Base-by-base conservation (phyloP, 2,113 vertebrate genomes). In the Gorsachius goisagi region DNA sequence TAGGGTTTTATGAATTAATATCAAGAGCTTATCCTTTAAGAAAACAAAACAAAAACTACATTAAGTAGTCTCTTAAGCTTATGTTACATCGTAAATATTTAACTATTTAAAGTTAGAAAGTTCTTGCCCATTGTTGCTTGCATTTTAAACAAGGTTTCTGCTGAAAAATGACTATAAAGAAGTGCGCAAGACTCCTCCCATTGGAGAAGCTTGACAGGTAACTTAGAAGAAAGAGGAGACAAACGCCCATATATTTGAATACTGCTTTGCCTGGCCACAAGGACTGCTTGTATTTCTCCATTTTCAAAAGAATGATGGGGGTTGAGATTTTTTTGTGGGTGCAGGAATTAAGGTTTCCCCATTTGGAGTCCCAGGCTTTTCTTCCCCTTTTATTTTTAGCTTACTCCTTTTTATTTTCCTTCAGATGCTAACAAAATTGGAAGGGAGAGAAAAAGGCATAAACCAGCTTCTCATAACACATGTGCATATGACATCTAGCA, bases 331-430 rank as follows among this genome's bases (percentile, higher is more conserved):
- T 78, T 59, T 80, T 71, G 13, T 32, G 32, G 49, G 32, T 59
- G 41, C 11, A 75, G 11, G 26, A 32, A 77, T 64, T 64, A 82
- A 85, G 2, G 18, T 58, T 80, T 39, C 45, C 33, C 27, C 7
- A 45, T 58, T 37, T n/a, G 56, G 13, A 83, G 15, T 20, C 11
- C 6, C 20, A 68, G 45, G 19, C 3, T 79, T 79, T 85, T 83
- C 13, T 22, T 28, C 19, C 1, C 8, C 0, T 0, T 16, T 60
- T 35, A 15, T n/a, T 88, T 92, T 84, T 80, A 74, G 15, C 22
- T 84, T 55, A 28, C 0, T 27, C 49, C 20, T 72, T 68, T 55
- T 53, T 45, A 20, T 58, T 53, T 91, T 88, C 39, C 39, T 74
- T 89, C 49, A 86, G 41, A 77, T 63, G 15, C 12, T 62, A 86